phyloP scores from a whole-genome alignment of 1,140 invertebrate species.

The Helicoverpa armigera region DNA sequence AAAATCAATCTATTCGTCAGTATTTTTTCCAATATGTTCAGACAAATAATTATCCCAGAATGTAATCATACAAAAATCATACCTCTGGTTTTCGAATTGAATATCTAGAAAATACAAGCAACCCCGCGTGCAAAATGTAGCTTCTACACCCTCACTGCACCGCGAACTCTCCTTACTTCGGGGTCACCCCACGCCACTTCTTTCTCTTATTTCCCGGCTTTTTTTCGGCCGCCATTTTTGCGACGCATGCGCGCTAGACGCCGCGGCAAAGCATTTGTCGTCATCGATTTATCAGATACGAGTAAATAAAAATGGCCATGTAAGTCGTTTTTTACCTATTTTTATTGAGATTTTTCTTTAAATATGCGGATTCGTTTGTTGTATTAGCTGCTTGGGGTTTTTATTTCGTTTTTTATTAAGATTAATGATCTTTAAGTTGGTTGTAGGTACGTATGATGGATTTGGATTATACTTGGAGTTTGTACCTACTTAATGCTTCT shows the following conservation, averaged over 20 bases:
- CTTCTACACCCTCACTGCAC: slow-evolving; percentile 55
- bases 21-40: too few relatives aligned
- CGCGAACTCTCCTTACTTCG: slow-evolving; percentile 69
- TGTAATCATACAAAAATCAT: too few relatives aligned
- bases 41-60: too few relatives aligned
- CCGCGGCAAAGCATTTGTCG: slow-evolving; percentile 60
- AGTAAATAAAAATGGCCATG: slow-evolving; percentile 74
- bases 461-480: background rate
- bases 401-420: background rate
- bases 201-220: slow-evolving; percentile 83
- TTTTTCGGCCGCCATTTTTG: slow-evolving; percentile 84
- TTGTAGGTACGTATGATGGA: background rate
- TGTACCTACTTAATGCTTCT: too few relatives aligned
- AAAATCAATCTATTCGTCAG: too few relatives aligned
- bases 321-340: slow-evolving; percentile 33
- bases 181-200: slow-evolving; percentile 71
- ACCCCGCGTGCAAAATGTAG: slow-evolving; percentile 40
- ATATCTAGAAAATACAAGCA: slow-evolving; percentile 1
- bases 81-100: background rate
- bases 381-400: slow-evolving; percentile 7
- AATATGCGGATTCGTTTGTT: slow-evolving; percentile 22
- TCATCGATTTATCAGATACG: slow-evolving; percentile 77
- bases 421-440: background rate
- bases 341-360: slow-evolving; percentile 39
- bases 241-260: slow-evolving; percentile 73